A percentile compares a stretch with the other conserved stretches of the same genome.
phyloP scores from a whole-genome alignment of 2,797 vertebrate species.

The Galago senegalensis region DNA sequence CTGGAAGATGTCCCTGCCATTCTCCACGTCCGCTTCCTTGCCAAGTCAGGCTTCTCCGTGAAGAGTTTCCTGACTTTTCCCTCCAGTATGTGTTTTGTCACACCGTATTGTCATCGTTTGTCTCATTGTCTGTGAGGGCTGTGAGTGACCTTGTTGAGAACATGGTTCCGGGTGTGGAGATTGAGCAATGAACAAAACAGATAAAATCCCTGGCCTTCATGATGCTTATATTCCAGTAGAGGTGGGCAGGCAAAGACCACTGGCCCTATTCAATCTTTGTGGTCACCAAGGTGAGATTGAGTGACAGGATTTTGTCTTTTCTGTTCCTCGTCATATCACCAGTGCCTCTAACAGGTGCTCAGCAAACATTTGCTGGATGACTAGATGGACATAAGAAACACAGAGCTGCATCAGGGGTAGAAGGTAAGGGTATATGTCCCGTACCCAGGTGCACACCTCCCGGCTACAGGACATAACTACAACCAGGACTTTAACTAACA shows the following conservation, averaged over 20 bases:
- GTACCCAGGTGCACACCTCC: too few relatives aligned
- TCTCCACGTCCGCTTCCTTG: not conserved
- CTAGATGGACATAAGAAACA: not conserved
- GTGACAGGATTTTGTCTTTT: slow-evolving; percentile 17
- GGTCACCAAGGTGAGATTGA: not conserved
- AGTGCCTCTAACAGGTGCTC: not conserved
- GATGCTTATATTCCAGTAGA: not conserved
- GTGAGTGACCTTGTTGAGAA: not conserved
- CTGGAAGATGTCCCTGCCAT: not conserved
- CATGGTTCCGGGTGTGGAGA: not conserved
- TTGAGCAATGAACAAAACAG: not conserved
- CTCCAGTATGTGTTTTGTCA: not conserved
- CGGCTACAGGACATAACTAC: too few relatives aligned
- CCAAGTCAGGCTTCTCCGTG: not conserved
- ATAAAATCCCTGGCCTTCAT: not conserved
- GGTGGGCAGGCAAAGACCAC: not conserved
- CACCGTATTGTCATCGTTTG: not conserved
- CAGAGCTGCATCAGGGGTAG: not conserved
- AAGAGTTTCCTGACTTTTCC: not conserved
- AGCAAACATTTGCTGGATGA: not conserved
- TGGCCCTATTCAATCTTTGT: not conserved
- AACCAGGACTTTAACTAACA: too few relatives aligned
- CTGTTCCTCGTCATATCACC: not conserved
- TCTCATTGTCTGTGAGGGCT: not conserved
- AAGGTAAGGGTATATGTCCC: too few relatives aligned